phyloP scores from a whole-genome alignment of 2,888 invertebrate genomes.

The Stictocephala bisonia region DNA sequence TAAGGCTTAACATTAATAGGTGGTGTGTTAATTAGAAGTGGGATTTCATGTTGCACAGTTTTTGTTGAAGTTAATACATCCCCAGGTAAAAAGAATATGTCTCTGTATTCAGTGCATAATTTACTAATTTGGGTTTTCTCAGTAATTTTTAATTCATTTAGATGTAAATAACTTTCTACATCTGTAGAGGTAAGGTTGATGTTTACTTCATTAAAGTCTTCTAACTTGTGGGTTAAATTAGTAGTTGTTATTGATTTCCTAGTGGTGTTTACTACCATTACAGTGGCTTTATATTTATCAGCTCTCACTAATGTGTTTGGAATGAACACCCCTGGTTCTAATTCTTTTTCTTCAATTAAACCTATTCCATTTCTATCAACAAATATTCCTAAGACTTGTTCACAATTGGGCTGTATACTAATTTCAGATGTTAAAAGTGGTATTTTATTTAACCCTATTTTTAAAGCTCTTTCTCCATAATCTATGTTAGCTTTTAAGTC shows the following conservation, averaged over 20 bases:
- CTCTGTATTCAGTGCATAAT: constrained; percentile 20
- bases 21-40: not conserved
- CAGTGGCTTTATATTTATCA: not conserved
- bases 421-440: not conserved
- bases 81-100: constrained; percentile 4
- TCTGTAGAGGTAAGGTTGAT: not conserved
- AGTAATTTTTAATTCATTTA: not conserved
- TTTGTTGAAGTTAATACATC: constrained; percentile 8
- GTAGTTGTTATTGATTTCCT: not conserved
- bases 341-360: constrained; percentile 1
- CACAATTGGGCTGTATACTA: not conserved
- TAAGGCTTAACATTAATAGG: not conserved
- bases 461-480: not conserved
- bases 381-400: not conserved
- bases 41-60: constrained; percentile 14
- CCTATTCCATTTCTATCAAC: not conserved
- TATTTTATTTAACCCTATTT: constrained; percentile 21
- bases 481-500: not conserved
- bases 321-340: not conserved
- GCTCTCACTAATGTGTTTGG: not conserved
- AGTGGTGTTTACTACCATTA: not conserved
- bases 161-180: not conserved
- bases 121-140: not conserved
- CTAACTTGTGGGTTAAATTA: not conserved
- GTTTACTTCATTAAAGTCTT: not conserved